Conservation (phyloP, 2,113 vertebrate genomes). For the Vireo altiloquus region DNA sequence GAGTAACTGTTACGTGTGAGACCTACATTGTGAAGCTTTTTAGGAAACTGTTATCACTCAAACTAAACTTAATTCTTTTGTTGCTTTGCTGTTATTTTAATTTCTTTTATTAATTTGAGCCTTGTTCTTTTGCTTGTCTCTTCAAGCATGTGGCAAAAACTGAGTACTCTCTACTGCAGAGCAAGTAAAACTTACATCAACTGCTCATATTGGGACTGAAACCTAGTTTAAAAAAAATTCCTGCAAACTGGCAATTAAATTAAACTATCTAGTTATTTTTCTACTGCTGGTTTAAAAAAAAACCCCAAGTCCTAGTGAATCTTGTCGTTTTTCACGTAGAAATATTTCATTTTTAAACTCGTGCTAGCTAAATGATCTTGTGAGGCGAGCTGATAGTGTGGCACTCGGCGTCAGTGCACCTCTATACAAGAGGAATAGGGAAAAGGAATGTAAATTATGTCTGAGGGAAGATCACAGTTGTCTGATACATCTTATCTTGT, state of each 20-base stretch:
- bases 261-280: neutral
- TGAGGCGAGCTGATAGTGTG: neutral
- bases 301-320: neutral
- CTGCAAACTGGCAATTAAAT: neutral
- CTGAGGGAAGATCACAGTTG: neutral
- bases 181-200: neutral
- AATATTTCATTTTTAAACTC: neutral
- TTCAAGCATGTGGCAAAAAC: neutral
- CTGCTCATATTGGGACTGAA: neutral
- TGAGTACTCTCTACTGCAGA: neutral
- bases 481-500: neutral
- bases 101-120: neutral
- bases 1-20: neutral
- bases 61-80: neutral
- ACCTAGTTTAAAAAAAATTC: neutral
- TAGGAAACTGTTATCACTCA: neutral
- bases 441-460: neutral
- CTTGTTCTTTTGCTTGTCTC: neutral
- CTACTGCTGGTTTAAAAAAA: neutral
- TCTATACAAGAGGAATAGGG: neutral
- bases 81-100: neutral
- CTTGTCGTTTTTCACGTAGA: neutral
- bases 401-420: rapidly evolving
- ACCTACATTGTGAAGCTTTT: neutral
- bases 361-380: neutral